phyloP scores from a whole-genome alignment of 2,888 invertebrate genomes.

The Catocala sponsa region DNA sequence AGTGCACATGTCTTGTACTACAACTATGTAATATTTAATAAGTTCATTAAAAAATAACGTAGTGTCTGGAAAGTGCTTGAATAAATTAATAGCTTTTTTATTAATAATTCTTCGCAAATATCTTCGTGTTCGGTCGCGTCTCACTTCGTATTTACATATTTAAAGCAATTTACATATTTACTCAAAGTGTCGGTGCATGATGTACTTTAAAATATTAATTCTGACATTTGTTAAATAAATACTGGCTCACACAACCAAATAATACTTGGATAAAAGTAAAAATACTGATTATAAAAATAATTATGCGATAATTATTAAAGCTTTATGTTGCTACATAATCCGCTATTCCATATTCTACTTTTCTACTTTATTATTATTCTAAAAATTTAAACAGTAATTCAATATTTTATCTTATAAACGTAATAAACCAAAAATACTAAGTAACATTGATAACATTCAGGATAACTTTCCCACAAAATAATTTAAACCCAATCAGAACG shows the following conservation, averaged over 20 bases:
- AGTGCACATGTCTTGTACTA: slow-evolving; percentile 5
- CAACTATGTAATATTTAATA: no score
- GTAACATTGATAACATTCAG: background rate
- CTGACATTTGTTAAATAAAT: slow-evolving; percentile 9
- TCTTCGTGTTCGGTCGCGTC: slow-evolving; percentile 20
- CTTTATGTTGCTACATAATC: no score
- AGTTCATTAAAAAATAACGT: background rate
- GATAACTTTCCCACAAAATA: slow-evolving; percentile 8
- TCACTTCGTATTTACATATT: slow-evolving; percentile 47
- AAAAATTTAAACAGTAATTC: background rate
- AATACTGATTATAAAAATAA: no score
- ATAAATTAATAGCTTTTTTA: slow-evolving; percentile 1
- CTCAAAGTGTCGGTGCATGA: slow-evolving; percentile 29
- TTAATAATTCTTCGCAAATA: slow-evolving; percentile 11
- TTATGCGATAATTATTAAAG: no score
- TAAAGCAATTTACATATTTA: slow-evolving; percentile 47
- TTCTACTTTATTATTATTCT: no score
- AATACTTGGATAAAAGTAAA: no score
- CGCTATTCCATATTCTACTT: no score
- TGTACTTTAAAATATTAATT: slow-evolving; percentile 26
- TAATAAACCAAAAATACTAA: no score
- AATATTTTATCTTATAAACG: background rate
- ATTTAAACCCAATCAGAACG: slow-evolving; percentile 42
- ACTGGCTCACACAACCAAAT: background rate
- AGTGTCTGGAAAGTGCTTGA: slow-evolving; percentile 19